Percentiles rank a stretch among this genome's conserved stretches.
Conservation (phyloP, 2,113 vertebrate species). For the Paedocypris sp. region DNA sequence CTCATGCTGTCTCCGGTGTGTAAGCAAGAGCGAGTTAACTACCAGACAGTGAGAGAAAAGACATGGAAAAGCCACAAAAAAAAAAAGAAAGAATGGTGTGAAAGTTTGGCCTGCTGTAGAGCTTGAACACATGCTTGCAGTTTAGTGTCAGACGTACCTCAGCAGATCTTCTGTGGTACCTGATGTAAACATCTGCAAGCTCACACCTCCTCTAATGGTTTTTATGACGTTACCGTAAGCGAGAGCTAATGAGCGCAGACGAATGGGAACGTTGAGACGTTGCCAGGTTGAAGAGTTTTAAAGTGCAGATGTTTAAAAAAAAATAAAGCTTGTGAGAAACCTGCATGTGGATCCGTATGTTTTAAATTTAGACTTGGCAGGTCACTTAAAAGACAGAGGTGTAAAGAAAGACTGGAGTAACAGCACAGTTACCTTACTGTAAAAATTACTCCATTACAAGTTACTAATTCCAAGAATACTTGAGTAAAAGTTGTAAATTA, state of each 20-base stretch:
- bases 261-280: too few relatives aligned
- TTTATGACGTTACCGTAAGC: background rate
- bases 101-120: background rate
- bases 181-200: background rate
- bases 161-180: background rate
- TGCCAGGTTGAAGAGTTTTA: too few relatives aligned
- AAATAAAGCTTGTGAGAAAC: too few relatives aligned
- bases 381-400: too few relatives aligned
- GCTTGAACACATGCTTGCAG: background rate
- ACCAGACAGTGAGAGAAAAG: conserved; percentile 16
- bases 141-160: background rate
- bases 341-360: too few relatives aligned
- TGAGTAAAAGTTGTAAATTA: too few relatives aligned
- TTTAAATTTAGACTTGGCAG: too few relatives aligned
- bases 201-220: background rate
- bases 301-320: too few relatives aligned
- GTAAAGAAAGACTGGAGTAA: too few relatives aligned
- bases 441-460: too few relatives aligned
- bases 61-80: conserved; percentile 26
- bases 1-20: conserved; percentile 23
- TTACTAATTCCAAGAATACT: too few relatives aligned
- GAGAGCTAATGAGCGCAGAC: background rate
- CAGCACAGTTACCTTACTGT: too few relatives aligned
- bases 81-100: conserved; percentile 5
- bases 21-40: conserved; percentile 20